Evolutionary conservation across 2,888 invertebrate species (phyloP).

Genomic region (Netelia fuscicornis): DNA sequence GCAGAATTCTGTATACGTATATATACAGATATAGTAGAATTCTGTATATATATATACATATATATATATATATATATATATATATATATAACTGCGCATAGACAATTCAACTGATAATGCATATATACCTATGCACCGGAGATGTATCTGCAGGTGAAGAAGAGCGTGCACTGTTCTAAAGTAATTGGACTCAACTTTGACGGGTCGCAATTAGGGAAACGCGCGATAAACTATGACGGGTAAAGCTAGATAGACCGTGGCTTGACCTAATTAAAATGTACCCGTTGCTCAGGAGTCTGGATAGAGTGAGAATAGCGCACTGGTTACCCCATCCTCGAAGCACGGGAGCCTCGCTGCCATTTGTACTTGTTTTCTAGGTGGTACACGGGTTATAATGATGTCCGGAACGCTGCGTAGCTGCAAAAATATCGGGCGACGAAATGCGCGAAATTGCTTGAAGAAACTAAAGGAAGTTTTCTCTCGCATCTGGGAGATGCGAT

Average conservation of each 20-base stretch:
- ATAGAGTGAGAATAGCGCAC: slow-evolving; percentile 41
- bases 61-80: neutral
- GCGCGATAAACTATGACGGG: slow-evolving; percentile 68
- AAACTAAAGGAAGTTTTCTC: slow-evolving; percentile 12
- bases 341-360: slow-evolving; percentile 65
- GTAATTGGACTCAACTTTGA: slow-evolving; percentile 68
- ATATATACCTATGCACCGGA: neutral
- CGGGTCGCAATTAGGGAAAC: slow-evolving; percentile 68
- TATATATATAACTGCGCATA: no score
- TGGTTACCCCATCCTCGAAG: slow-evolving; percentile 40
- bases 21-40: neutral
- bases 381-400: slow-evolving; percentile 72
- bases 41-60: neutral
- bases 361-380: slow-evolving; percentile 61
- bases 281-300: slow-evolving; percentile 39
- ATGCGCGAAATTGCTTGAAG: neutral
- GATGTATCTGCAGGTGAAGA: slow-evolving; percentile 9
- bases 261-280: slow-evolving; percentile 74
- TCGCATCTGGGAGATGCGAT: neutral
- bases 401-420: slow-evolving; percentile 33
- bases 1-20: slow-evolving; percentile 23
- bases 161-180: slow-evolving; percentile 45
- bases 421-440: neutral
- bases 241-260: slow-evolving; percentile 60
- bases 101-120: no score